phyloP scores from a whole-genome alignment of 2,888 invertebrate species.

The Miltochrista miniata region DNA sequence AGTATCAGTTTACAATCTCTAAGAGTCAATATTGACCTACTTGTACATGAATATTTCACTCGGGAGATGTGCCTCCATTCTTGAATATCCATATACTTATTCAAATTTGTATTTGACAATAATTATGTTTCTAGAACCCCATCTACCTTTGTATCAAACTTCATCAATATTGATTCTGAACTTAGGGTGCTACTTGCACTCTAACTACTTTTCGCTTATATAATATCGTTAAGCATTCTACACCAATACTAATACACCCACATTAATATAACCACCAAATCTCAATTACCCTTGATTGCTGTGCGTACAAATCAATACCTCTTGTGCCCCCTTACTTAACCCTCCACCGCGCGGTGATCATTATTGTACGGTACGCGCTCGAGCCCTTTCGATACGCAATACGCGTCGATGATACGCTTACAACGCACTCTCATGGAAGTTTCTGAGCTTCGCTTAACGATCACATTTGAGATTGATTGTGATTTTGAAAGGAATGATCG shows the following conservation, averaged over 20 bases:
- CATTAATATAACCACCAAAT: not conserved
- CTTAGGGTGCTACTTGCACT: too few species aligned
- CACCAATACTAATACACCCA: not conserved
- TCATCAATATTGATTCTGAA: too few species aligned
- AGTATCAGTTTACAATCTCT: too few species aligned
- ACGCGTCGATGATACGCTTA: constrained; percentile 4
- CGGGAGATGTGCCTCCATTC: too few species aligned
- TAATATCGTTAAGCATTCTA: too few species aligned
- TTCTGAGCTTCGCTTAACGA: not conserved
- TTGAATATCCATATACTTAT: too few species aligned
- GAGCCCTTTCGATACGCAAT: constrained; percentile 1
- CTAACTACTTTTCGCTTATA: too few species aligned
- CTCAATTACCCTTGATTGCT: constrained; percentile 6
- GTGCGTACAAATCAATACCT: constrained; percentile 7
- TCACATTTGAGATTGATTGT: not conserved
- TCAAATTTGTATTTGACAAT: too few species aligned
- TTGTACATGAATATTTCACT: too few species aligned
- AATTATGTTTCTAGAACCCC: too few species aligned
- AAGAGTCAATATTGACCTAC: too few species aligned
- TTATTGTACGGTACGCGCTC: not conserved
- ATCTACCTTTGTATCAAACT: too few species aligned
- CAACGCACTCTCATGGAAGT: not conserved
- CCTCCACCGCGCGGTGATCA: constrained; percentile 5
- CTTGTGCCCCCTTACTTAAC: constrained; percentile 5
- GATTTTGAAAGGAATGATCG: not conserved